Evolutionary conservation across 1,140 invertebrate species (phyloP), one percentile per base, ranked within the genome.

Genomic region (Whitmania pigra): DNA sequence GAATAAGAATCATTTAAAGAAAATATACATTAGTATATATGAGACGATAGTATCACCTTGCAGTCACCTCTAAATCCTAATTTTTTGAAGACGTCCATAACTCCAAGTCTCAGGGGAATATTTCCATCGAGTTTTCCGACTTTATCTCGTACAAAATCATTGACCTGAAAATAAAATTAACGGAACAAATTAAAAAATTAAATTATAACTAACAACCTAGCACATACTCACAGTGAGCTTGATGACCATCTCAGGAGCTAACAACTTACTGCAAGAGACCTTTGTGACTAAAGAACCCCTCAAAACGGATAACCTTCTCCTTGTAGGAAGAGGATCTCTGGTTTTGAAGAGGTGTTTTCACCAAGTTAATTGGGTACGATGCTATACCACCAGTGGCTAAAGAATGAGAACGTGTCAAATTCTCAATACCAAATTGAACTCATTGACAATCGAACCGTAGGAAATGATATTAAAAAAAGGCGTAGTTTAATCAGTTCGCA

Each of bases 271-370:
- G 97, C 66, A 95, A 84, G 67, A 99, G 82, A 67, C 83, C 96
- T 78, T 96, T 84, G 79, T 99, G 85, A 2, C 97, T 97, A 74
- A 91, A 86, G 22, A 96, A 80, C 40, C 95, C 96, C 83, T 99
- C 96, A 78, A 97, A 93, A 27, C 94, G 86, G 60, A 99, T 88
- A 11, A 93, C 93, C 85, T 94, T 94, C 83, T 94, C 84, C 9
- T 85, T 78, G 75, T 82, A 83, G 6, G 83, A 80, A 6, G 80
- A 80, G 18, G 79, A 91, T 49, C 94, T 86, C 81, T 99, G 97
- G 86, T 99, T 99, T 84, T 99, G 96, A 91, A 99, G 93, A 74
- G 96, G 85, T 2, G 97, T 99, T 94, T 85, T 99, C 0, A 99
- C 95, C 77, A 99, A 85, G 86, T 99, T 96, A 79, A 99, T 98